Conservation (phyloP, 2,113 vertebrate species). For the Neopipo cinnamomea region DNA sequence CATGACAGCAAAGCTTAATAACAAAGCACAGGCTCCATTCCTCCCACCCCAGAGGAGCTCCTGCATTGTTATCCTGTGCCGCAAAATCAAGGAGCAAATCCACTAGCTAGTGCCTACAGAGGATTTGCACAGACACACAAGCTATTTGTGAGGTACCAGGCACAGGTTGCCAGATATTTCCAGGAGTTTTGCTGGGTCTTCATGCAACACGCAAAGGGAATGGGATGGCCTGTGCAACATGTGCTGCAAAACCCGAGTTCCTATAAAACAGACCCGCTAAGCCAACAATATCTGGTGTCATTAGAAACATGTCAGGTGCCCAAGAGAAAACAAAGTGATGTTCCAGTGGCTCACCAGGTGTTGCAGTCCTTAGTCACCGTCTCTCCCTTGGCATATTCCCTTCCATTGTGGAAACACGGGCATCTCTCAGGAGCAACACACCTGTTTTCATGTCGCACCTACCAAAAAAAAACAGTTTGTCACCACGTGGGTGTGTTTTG, state of each 20-base stretch:
- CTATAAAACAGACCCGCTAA: background rate
- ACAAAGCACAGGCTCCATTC: background rate
- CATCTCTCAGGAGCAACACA: constrained; percentile 87
- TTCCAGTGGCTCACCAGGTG: constrained; percentile 83
- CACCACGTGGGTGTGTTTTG: background rate
- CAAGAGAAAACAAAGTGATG: background rate
- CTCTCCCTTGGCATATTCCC: constrained; percentile 81
- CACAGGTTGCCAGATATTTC: background rate
- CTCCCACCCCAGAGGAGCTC: background rate
- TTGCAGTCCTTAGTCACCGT: constrained; percentile 86
- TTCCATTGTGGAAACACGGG: constrained; percentile 92
- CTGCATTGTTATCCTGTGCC: background rate
- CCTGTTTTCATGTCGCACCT: constrained; percentile 85
- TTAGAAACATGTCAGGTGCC: background rate
- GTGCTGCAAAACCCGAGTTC: background rate
- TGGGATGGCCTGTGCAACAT: background rate
- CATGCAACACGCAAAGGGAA: background rate
- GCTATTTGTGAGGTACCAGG: background rate
- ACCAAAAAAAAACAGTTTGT: constrained; percentile 1
- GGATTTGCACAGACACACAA: background rate
- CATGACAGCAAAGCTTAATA: background rate
- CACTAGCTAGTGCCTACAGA: background rate
- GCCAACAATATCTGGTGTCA: background rate
- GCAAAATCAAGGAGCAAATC: background rate
- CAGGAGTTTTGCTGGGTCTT: background rate